Base-by-base conservation (phyloP, 2,797 vertebrate genomes). In the Gouania willdenowi region DNA sequence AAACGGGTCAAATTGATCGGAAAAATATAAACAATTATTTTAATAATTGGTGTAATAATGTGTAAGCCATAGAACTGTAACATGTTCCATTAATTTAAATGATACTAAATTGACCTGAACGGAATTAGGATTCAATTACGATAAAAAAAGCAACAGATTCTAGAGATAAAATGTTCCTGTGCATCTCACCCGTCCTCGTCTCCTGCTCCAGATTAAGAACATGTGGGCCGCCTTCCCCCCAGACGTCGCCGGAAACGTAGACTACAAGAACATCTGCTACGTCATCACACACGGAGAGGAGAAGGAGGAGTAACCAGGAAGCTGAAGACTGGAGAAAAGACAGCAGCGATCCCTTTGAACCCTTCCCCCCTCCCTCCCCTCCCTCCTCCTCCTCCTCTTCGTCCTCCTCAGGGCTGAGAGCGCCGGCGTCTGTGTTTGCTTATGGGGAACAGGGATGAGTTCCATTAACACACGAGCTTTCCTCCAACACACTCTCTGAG, bases 211-310 rank as follows among this genome's bases (percentile, higher is more conserved):
- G 86, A 86, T 88, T 57, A 91, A 87, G 87, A 93, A 93, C 79
- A 91, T 94, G 90, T 94, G 89, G 89, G 26, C 76, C 71, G 83
- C 86, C 82, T 87, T 88, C 83, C 86, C 84, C 76, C 84, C 86
- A 69, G 84, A 88, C 73, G 91, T 94, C 41, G 91, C 88, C 3
- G 91, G 91, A 74, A 94, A 92, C 38, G 90, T 93, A 4, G 92
- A 93, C 84, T 93, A 94, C 88, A 93, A 94, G 86, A 93, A 90
- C 79, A 92, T 93, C 85, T 92, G 91, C 84, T 92, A 93, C 28
- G 85, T 93, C 87, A 93, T 93, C 87, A 93, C 92, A 69, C 92
- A 92, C 37, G 92, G 92, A 53, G 92, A 93, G 62, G 91, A 92
- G 81, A 94, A 94, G 71, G 92, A 94, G 79, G 90, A 92, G 83